A percentile compares a stretch with the other conserved stretches of the same genome.
phyloP scores from a whole-genome alignment of 2,797 vertebrate genomes.

The Falco biarmicus region DNA sequence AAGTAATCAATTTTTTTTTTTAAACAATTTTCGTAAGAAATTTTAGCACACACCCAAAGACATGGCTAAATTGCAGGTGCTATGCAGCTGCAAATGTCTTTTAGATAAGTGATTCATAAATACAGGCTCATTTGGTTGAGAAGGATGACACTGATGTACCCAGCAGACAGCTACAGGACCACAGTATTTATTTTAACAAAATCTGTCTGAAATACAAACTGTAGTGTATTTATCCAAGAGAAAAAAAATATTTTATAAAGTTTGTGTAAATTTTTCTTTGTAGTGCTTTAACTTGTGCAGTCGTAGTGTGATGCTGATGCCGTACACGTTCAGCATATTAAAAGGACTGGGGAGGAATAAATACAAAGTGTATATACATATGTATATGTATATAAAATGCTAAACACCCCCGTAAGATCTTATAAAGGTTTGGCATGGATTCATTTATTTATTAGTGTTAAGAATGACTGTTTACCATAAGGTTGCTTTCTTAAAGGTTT shows the following conservation, averaged over 20 bases:
- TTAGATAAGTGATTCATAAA: constrained; percentile 51
- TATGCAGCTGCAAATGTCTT: constrained; percentile 17
- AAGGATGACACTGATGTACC: constrained; percentile 27
- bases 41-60: constrained; percentile 3
- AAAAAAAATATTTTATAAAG: constrained; percentile 32
- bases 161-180: not conserved
- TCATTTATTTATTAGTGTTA: not conserved
- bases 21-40: not conserved
- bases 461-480: not conserved
- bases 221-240: constrained; percentile 60
- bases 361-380: not conserved
- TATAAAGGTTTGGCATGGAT: not conserved
- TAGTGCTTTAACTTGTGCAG: constrained; percentile 30
- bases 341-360: not conserved
- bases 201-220: constrained; percentile 48
- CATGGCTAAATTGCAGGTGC: constrained; percentile 11
- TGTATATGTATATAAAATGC: not conserved
- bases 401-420: not conserved
- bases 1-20: constrained; percentile 10
- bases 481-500: not conserved
- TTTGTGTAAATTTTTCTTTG: constrained; percentile 48
- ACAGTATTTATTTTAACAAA: constrained; percentile 39
- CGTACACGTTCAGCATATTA: not conserved
- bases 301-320: constrained; percentile 30
- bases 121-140: constrained; percentile 12